A percentile compares a stretch with the other conserved stretches of the same genome.
These are phyloP conservation scores for Meleagris gallopavo DNA, from an alignment of 2,113 vertebrate species.

Conservation along the genomic window DNA sequence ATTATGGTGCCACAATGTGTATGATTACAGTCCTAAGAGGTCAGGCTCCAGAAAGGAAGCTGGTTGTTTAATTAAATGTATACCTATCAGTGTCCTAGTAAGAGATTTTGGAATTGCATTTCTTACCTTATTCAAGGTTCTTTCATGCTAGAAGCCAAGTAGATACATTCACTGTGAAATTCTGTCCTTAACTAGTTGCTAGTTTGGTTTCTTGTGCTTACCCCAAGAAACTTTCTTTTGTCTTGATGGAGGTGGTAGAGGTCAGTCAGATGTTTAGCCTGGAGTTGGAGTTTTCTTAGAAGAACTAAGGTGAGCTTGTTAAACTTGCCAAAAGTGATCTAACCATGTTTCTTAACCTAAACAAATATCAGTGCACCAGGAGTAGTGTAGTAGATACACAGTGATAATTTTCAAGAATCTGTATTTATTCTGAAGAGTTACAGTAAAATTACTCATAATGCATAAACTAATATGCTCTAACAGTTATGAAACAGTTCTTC, in stretches of 20 bases:
- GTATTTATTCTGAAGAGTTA: not conserved
- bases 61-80: not conserved
- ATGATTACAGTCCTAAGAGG: not conserved
- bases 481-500: not conserved
- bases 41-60: not conserved
- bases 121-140: not conserved
- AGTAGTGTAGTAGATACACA: not conserved
- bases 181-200: not conserved
- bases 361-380: not conserved
- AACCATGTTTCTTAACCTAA: not conserved
- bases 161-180: not conserved
- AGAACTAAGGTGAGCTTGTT: not conserved
- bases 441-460: constrained; percentile 18
- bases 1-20: too few species aligned
- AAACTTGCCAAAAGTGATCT: not conserved
- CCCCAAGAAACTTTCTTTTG: not conserved
- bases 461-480: not conserved
- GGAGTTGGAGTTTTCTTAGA: not conserved
- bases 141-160: not conserved
- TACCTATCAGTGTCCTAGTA: not conserved
- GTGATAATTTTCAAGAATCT: not conserved
- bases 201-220: too few species aligned
- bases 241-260: not conserved
- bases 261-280: not conserved
- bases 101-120: not conserved